Evolutionary conservation across 2,113 vertebrate genomes (phyloP).

Genomic region (Procapra przewalskii): DNA sequence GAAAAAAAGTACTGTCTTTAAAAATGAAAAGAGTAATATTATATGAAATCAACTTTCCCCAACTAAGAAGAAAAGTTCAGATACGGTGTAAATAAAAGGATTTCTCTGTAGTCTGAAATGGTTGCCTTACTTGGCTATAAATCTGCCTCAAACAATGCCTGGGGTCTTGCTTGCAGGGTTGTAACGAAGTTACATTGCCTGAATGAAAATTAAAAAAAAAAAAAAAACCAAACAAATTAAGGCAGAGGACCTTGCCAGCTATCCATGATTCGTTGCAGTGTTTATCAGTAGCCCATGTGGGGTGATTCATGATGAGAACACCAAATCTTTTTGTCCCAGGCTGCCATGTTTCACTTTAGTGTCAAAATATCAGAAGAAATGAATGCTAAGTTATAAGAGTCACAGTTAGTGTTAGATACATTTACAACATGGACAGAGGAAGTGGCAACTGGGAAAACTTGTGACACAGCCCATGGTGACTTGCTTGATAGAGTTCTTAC

Average conservation of each 20-base stretch:
- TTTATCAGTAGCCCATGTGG: not conserved
- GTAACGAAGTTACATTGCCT: constrained; percentile 3
- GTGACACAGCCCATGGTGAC: not conserved
- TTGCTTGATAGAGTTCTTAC: not conserved
- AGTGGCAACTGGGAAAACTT: not conserved
- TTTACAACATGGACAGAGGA: constrained; percentile 25
- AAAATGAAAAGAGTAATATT: constrained; percentile 23
- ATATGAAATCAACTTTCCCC: constrained; percentile 41
- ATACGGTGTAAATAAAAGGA: not conserved
- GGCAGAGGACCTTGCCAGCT: constrained; percentile 5
- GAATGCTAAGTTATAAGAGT: constrained; percentile 28
- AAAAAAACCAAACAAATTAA: constrained; percentile 47
- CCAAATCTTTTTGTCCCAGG: constrained; percentile 44
- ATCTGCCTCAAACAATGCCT: not conserved
- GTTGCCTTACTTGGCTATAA: not conserved
- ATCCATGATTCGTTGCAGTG: constrained; percentile 30
- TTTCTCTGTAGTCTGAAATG: constrained; percentile 45
- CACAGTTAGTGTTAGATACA: not conserved
- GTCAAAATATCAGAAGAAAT: constrained; percentile 24
- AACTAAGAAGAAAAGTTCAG: not conserved
- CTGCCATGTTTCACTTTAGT: not conserved
- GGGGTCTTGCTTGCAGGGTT: constrained; percentile 29
- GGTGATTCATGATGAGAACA: constrained; percentile 34
- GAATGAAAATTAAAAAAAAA: constrained; percentile 59
- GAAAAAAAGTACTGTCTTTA: not conserved